Evolutionary conservation across 2,113 vertebrate genomes (phyloP).

Genomic region (Anhinga rufa): DNA sequence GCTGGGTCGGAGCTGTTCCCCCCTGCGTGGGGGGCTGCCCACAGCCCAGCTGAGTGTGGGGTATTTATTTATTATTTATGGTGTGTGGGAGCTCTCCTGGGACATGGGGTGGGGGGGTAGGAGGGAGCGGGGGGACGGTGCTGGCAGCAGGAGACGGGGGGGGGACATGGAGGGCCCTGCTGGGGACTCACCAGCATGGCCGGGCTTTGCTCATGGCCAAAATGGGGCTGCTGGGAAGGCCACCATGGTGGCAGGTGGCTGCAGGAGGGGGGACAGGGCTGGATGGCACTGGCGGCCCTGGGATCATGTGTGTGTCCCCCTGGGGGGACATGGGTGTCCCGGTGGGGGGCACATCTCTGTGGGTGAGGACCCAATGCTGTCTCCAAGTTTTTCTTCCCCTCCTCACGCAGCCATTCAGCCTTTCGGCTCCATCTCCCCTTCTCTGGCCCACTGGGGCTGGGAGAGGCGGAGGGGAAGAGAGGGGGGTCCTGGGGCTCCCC

Average conservation of each 20-base stretch:
- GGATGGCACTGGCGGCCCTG: not conserved
- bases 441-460: not conserved
- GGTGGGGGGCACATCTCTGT: not conserved
- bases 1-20: not conserved
- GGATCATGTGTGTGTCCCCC: not conserved
- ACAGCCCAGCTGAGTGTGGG: not conserved
- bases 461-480: not conserved
- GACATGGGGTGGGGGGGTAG: not conserved
- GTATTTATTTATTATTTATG: conserved; percentile 73
- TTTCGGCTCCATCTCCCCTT: not conserved
- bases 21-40: not conserved
- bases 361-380: not conserved
- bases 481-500: not conserved
- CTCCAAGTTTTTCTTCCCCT: not conserved
- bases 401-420: not conserved
- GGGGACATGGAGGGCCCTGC: not conserved
- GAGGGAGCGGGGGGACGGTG: not conserved
- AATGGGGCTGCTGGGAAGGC: not conserved
- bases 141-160: not conserved
- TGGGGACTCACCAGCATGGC: not conserved
- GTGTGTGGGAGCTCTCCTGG: not conserved
- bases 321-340: not conserved
- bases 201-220: not conserved
- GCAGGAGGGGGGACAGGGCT: rapidly evolving
- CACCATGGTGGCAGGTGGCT: not conserved